phyloP scores from a whole-genome alignment of 2,797 vertebrate species.

The Neostethus bicornis region DNA sequence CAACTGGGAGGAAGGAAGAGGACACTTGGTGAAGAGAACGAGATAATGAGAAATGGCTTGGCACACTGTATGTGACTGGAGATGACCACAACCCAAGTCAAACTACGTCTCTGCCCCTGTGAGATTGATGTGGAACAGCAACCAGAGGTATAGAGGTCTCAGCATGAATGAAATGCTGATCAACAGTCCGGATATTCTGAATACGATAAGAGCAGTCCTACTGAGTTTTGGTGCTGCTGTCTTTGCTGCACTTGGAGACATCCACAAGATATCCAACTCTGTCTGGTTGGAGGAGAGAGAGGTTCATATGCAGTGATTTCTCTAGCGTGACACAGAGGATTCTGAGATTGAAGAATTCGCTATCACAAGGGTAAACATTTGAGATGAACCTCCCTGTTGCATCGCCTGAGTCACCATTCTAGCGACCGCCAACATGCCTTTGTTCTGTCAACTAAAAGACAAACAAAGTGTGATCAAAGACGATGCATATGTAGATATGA shows the following conservation, averaged over 20 bases:
- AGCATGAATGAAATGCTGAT: constrained; percentile 33
- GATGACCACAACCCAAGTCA: background rate
- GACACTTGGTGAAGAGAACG: background rate
- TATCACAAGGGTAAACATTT: too few relatives aligned
- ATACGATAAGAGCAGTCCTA: constrained; percentile 23
- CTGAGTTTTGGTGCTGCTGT: constrained; percentile 20
- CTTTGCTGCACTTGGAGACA: constrained; percentile 30
- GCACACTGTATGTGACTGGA: background rate
- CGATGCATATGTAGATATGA: background rate
- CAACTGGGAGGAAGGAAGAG: background rate
- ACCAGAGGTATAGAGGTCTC: background rate
- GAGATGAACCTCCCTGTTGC: too few relatives aligned
- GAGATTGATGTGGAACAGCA: too few relatives aligned
- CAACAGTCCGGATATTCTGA: constrained; percentile 39
- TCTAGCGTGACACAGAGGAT: constrained; percentile 1
- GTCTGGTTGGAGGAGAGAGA: constrained; percentile 11
- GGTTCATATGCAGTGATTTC: background rate
- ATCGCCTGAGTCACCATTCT: too few relatives aligned
- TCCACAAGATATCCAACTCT: constrained; percentile 38
- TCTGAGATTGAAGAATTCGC: too few relatives aligned
- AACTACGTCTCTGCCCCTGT: too few relatives aligned
- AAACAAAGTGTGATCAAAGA: background rate
- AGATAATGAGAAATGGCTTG: background rate
- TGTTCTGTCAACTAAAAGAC: background rate
- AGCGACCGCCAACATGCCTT: too few relatives aligned